phyloP scores from a whole-genome alignment of 37 sponge, comb jelly and placozoan species.

The Petrosia ficiformis region DNA sequence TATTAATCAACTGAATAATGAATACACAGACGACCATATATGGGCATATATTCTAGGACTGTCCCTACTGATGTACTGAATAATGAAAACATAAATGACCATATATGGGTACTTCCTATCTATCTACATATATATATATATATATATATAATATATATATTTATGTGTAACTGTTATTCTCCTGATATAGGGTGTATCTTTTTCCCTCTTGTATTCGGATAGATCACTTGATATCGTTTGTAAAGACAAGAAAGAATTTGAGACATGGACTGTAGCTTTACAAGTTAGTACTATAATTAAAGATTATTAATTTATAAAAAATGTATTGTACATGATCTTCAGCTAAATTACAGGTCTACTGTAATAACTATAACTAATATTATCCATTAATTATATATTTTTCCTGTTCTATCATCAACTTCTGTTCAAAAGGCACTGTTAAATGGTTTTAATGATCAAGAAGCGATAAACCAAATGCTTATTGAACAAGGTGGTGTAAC shows the following conservation, averaged over 20 bases:
- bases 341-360: too few relatives aligned
- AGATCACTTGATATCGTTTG: conserved; percentile 85
- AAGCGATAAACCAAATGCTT: conserved; percentile 41
- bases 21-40: too few relatives aligned
- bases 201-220: conserved; percentile 73
- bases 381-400: not conserved
- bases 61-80: too few relatives aligned
- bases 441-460: conserved; percentile 51
- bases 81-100: too few relatives aligned
- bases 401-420: not conserved
- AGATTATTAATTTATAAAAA: not conserved
- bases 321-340: not conserved
- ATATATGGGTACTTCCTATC: too few relatives aligned
- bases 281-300: conserved; percentile 27
- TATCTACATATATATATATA: too few relatives aligned
- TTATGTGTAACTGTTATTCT: not conserved
- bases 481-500: not conserved
- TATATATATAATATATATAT: too few relatives aligned
- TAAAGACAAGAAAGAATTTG: conserved; percentile 76
- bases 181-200: conserved; percentile 28
- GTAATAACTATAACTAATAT: too few relatives aligned
- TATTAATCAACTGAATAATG: not conserved
- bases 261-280: conserved; percentile 74
- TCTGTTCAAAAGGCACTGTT: conserved; percentile 54
- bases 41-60: too few relatives aligned